phyloP scores from a whole-genome alignment of 2,888 invertebrate genomes.

The Melanargia galathea region DNA sequence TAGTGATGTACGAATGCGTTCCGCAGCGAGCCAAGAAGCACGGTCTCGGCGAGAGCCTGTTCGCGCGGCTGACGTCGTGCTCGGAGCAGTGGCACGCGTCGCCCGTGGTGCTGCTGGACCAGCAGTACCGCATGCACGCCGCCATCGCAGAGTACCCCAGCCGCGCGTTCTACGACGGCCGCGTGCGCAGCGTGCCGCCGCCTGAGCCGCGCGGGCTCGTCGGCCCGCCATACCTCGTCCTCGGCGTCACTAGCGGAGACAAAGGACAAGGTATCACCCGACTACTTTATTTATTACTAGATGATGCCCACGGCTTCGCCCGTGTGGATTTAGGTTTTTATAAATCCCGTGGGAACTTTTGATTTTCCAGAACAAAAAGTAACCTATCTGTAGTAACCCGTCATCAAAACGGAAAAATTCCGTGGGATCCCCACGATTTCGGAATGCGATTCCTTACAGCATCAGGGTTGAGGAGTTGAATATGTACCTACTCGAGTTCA shows the following conservation, averaged over 20 bases:
- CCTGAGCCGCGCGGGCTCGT: slow-evolving; percentile 48
- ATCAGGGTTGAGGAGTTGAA: too few species aligned
- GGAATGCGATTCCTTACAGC: too few species aligned
- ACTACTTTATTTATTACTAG: not conserved
- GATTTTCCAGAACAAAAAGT: too few species aligned
- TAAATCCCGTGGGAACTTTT: too few species aligned
- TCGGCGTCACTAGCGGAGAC: slow-evolving; percentile 64
- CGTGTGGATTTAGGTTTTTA: too few species aligned
- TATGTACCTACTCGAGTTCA: too few species aligned
- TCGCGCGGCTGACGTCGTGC: slow-evolving; percentile 86
- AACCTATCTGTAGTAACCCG: too few species aligned
- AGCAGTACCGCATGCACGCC: slow-evolving; percentile 93
- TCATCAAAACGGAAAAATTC: too few species aligned
- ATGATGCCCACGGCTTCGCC: too few species aligned
- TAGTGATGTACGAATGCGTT: too few species aligned
- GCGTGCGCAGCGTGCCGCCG: slow-evolving; percentile 63
- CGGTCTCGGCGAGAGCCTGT: slow-evolving; percentile 88
- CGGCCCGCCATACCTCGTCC: slow-evolving; percentile 61
- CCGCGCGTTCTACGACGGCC: slow-evolving; percentile 85
- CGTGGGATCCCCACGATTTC: too few species aligned
- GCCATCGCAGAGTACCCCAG: slow-evolving; percentile 92
- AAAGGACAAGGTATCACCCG: slow-evolving; percentile 60
- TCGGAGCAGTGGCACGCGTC: slow-evolving; percentile 62
- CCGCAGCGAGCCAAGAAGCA: slow-evolving; percentile 85
- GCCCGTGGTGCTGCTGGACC: slow-evolving; percentile 81